Evolutionary conservation across 2,888 invertebrate species (phyloP).

Genomic region (Tachina lurida): DNA sequence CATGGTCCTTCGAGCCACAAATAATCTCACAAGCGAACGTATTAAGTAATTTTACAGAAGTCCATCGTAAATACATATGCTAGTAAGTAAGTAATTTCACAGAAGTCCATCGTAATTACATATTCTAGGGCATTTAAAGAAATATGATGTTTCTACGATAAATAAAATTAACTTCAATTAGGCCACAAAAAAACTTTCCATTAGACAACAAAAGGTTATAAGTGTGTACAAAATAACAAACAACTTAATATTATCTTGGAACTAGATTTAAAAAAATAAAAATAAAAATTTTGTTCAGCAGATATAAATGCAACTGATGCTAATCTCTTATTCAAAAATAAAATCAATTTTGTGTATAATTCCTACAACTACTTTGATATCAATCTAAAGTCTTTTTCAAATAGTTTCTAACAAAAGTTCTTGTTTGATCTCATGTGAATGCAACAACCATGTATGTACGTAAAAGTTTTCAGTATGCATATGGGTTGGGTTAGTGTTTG

Average conservation of each 20-base stretch:
- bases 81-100: conserved; percentile 10
- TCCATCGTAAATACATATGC: no score
- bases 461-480: neutral
- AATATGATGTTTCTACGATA: no score
- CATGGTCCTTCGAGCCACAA: neutral
- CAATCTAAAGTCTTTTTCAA: neutral
- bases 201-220: conserved; percentile 29
- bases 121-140: no score
- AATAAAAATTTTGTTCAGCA: no score
- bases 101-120: neutral
- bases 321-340: no score
- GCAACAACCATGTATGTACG: neutral
- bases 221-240: neutral
- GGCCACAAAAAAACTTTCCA: conserved; percentile 40
- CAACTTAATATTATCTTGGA: no score
- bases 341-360: no score
- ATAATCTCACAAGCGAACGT: neutral
- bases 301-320: no score
- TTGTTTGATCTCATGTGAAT: neutral
- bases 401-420: neutral
- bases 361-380: neutral
- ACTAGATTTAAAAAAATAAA: no score
- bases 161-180: conserved; percentile 17
- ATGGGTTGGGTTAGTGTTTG: no score
- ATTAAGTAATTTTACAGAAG: conserved; percentile 6